Evolutionary conservation across 2,888 invertebrate genomes (phyloP).

Genomic region (Luperina testacea): DNA sequence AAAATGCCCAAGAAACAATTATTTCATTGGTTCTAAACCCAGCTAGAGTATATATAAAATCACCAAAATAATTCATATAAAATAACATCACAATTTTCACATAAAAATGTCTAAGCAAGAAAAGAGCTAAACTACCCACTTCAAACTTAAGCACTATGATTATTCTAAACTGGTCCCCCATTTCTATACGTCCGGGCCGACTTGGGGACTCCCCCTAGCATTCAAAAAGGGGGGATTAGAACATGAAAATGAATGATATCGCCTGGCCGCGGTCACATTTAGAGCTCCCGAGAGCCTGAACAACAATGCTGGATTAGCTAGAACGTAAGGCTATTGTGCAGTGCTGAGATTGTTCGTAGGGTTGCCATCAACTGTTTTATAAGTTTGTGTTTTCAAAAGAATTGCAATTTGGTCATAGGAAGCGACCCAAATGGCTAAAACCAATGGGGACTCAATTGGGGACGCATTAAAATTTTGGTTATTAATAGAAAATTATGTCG

Average conservation of each 20-base stretch:
- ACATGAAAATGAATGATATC: slow-evolving; percentile 46
- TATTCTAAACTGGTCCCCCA: slow-evolving; percentile 14
- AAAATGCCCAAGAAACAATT: no score
- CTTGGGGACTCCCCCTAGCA: slow-evolving; percentile 2
- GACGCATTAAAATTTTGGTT: not conserved
- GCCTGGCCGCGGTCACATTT: slow-evolving; percentile 41
- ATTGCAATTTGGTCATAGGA: not conserved
- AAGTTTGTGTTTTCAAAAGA: not conserved
- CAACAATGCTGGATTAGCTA: slow-evolving; percentile 62
- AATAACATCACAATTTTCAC: not conserved
- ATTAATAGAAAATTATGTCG: not conserved
- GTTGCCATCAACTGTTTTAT: slow-evolving; percentile 12
- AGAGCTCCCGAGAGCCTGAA: slow-evolving; percentile 39
- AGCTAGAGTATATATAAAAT: not conserved
- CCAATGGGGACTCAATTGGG: not conserved
- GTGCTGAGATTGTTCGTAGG: slow-evolving; percentile 48
- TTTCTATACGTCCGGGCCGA: slow-evolving; percentile 9
- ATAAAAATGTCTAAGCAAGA: slow-evolving; percentile 4
- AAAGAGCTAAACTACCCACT: not conserved
- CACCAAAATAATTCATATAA: slow-evolving; percentile 1
- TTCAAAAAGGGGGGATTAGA: slow-evolving; percentile 51
- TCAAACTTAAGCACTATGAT: slow-evolving; percentile 16
- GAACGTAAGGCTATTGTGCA: slow-evolving; percentile 46
- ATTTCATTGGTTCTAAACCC: not conserved
- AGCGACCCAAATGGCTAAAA: not conserved